Percentiles rank a stretch among this genome's conserved stretches.
Conservation (phyloP, 2,797 vertebrate species). For the Neosilurus hyrtlii region DNA sequence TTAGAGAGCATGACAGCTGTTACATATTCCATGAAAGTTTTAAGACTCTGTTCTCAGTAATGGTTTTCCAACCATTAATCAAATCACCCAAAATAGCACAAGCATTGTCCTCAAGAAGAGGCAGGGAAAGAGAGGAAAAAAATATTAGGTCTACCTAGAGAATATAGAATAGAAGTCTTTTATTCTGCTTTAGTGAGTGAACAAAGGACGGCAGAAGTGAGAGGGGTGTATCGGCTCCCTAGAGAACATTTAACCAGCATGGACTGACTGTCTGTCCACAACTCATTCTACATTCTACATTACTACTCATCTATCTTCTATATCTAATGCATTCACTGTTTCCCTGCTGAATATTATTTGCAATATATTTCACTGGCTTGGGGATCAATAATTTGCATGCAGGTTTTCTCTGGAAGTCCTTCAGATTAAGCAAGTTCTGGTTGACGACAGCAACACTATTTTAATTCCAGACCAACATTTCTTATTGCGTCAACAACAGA, state of each 20-base stretch:
- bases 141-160: slow-evolving; percentile 44
- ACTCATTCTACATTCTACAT: not conserved
- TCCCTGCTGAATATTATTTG: slow-evolving; percentile 1
- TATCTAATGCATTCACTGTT: slow-evolving; percentile 10
- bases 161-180: slow-evolving; percentile 43
- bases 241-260: not conserved
- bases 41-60: slow-evolving; percentile 45
- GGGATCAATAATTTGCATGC: not conserved
- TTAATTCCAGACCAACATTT: slow-evolving; percentile 26
- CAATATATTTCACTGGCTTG: not conserved
- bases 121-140: not conserved
- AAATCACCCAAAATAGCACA: slow-evolving; percentile 47
- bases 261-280: not conserved
- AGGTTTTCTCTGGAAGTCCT: not conserved
- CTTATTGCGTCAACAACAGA: not conserved
- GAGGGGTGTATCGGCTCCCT: slow-evolving; percentile 15
- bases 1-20: slow-evolving; percentile 35
- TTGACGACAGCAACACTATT: slow-evolving; percentile 19
- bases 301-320: not conserved
- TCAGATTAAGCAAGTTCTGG: slow-evolving; percentile 8
- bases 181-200: slow-evolving; percentile 51
- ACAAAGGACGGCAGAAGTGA: slow-evolving; percentile 18
- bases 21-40: slow-evolving; percentile 50
- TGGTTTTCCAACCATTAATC: slow-evolving; percentile 52
- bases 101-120: slow-evolving; percentile 39